Conservation (phyloP, 2,797 vertebrate species). For the Dendrocincla tyrannina region DNA sequence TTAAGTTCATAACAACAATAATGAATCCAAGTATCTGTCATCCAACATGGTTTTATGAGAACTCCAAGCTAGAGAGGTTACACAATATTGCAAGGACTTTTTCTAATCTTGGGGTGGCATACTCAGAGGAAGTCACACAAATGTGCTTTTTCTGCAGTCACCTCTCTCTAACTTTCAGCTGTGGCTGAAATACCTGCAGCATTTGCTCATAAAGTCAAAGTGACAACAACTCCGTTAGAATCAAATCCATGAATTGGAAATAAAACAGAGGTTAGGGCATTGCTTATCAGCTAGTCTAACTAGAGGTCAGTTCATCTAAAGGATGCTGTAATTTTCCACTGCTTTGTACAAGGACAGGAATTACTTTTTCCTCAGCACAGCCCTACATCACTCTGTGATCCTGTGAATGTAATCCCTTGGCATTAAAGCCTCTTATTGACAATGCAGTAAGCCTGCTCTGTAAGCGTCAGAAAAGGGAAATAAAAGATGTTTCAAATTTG, state of each 20-base stretch:
- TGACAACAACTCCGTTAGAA: neutral
- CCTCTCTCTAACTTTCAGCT: neutral
- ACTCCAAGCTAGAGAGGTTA: neutral
- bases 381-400: conserved; percentile 40
- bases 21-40: neutral
- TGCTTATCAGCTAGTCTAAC: conserved; percentile 27
- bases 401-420: conserved; percentile 47
- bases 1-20: neutral
- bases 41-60: neutral
- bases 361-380: conserved; percentile 41
- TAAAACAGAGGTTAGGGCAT: neutral
- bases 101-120: neutral
- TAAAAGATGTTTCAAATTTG: conserved; percentile 44
- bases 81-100: neutral
- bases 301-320: conserved; percentile 27
- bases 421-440: conserved; percentile 65
- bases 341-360: conserved; percentile 27
- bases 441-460: conserved; percentile 35
- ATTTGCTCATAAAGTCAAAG: neutral
- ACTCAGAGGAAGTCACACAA: neutral
- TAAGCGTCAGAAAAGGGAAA: conserved; percentile 32
- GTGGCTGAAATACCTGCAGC: neutral
- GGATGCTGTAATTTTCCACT: conserved; percentile 67
- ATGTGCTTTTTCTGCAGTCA: neutral
- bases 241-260: neutral